A percentile compares a stretch with the other conserved stretches of the same genome.
These are phyloP conservation scores for Barypeithes pellucidus DNA, from an alignment of 2,888 invertebrate genomes.

Conservation along the genomic window DNA sequence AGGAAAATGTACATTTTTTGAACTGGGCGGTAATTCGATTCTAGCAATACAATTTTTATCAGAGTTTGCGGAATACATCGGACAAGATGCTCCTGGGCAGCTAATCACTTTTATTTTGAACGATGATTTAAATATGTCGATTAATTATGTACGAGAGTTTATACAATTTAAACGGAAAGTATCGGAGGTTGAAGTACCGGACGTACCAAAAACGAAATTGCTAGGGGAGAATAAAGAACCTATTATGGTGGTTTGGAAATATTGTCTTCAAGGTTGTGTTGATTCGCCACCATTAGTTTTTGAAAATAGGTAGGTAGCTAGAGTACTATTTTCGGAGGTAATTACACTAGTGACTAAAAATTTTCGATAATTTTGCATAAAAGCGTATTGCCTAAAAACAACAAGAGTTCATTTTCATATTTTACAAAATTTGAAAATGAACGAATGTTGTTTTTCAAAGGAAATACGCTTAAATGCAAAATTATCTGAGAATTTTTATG, in stretches of 20 bases:
- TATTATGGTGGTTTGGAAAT: slow-evolving; percentile 72
- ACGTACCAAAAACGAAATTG: slow-evolving; percentile 8
- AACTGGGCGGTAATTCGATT: slow-evolving; percentile 83
- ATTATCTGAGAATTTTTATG: no score
- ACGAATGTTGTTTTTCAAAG: no score
- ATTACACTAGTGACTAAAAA: no score
- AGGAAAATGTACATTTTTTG: slow-evolving; percentile 72
- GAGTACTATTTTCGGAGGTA: no score
- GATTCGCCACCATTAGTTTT: slow-evolving; percentile 83
- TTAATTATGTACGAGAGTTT: slow-evolving; percentile 62
- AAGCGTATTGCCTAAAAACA: no score
- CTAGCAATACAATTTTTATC: slow-evolving; percentile 78
- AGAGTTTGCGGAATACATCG: slow-evolving; percentile 71
- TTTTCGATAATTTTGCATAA: no score
- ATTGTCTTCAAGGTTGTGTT: slow-evolving; percentile 84
- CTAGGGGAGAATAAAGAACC: slow-evolving; percentile 39
- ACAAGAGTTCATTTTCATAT: no score
- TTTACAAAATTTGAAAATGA: no score
- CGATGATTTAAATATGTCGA: slow-evolving; percentile 68
- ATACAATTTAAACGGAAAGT: slow-evolving; percentile 60
- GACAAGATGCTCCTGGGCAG: slow-evolving; percentile 70
- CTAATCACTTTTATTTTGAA: slow-evolving; percentile 75
- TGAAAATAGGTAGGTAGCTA: slow-evolving; percentile 71
- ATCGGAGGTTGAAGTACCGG: background rate
- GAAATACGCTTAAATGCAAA: no score